A percentile compares a stretch with the other conserved stretches of the same genome.
Conservation (phyloP, 2,888 invertebrate species). For the Thera britannica region DNA sequence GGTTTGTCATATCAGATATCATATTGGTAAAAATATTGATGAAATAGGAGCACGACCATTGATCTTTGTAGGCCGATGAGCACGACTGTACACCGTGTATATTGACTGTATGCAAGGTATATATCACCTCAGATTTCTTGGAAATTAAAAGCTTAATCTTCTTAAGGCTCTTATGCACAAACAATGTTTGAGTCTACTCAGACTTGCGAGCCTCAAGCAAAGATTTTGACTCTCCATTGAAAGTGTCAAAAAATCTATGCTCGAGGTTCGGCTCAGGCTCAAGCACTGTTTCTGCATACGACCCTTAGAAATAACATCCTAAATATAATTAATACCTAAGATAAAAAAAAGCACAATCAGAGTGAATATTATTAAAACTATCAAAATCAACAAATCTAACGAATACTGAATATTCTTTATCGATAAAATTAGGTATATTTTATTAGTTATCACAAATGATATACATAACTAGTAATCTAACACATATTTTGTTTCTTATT, state of each 20-base stretch:
- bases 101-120: background rate
- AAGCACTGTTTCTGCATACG: too few species aligned
- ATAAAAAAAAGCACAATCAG: background rate
- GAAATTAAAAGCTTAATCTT: too few species aligned
- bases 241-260: too few species aligned
- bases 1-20: slow-evolving; percentile 1
- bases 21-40: background rate
- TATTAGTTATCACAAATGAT: slow-evolving; percentile 7
- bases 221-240: too few species aligned
- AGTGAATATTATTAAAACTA: slow-evolving; percentile 4
- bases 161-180: background rate
- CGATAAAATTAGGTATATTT: background rate
- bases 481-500: background rate
- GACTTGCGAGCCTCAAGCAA: too few species aligned
- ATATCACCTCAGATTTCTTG: background rate
- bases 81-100: background rate
- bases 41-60: background rate
- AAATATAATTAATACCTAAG: background rate
- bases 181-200: too few species aligned
- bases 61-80: too few species aligned
- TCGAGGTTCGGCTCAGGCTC: too few species aligned
- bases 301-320: too few species aligned
- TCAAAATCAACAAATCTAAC: slow-evolving; percentile 9
- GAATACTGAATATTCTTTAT: slow-evolving; percentile 13
- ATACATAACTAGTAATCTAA: background rate